These are phyloP conservation scores for Aurelia aurita complex sp. Pacific DNA, from an alignment of 30 jellyfish, hydroid and myxozoan genomes.

Conservation along the genomic window DNA sequence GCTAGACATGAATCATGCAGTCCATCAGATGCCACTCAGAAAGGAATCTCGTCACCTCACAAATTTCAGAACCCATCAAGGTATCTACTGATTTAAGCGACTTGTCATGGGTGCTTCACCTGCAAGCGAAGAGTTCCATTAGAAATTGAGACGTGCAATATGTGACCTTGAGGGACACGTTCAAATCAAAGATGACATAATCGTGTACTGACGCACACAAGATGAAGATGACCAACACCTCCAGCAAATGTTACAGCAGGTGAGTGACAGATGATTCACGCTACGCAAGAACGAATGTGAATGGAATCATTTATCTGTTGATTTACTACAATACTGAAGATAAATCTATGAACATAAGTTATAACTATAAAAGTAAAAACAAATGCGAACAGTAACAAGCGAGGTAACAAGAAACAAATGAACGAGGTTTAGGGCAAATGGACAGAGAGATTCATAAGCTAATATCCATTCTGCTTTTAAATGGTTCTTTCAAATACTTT, in stretches of 20 bases:
- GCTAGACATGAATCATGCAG: slow-evolving; percentile 26
- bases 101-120: slow-evolving; percentile 32
- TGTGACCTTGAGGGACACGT: slow-evolving; percentile 4
- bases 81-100: slow-evolving; percentile 18
- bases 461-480: too few relatives aligned
- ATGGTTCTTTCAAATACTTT: too few relatives aligned
- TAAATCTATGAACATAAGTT: too few relatives aligned
- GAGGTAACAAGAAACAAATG: too few relatives aligned
- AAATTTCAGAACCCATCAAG: slow-evolving; percentile 11
- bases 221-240: slow-evolving; percentile 31
- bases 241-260: slow-evolving; percentile 22
- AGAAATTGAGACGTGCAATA: slow-evolving; percentile 2
- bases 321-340: too few relatives aligned
- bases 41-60: slow-evolving; percentile 17
- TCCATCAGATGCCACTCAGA: slow-evolving; percentile 28
- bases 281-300: slow-evolving; percentile 30
- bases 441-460: too few relatives aligned
- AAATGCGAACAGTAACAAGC: too few relatives aligned
- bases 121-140: slow-evolving; percentile 33
- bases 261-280: slow-evolving; percentile 6
- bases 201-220: slow-evolving; percentile 23
- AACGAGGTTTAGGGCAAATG: too few relatives aligned
- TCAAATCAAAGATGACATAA: slow-evolving; percentile 11
- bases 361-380: too few relatives aligned
- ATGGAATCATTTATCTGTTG: neutral